phyloP scores from a whole-genome alignment of 2,888 invertebrate species.

The Poecilobothrus nobilitatus region DNA sequence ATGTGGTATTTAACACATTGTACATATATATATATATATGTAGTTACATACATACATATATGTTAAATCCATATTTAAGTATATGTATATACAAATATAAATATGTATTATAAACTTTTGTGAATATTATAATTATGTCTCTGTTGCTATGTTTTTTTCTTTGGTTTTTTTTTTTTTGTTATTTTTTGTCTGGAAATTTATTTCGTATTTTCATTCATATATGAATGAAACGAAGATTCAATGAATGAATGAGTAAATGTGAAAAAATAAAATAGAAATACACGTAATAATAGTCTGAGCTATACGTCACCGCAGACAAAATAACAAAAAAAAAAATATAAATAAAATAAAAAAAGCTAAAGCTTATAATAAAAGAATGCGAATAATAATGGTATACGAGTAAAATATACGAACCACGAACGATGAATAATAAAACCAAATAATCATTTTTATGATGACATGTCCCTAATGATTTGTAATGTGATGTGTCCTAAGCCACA shows the following conservation, averaged over 20 bases:
- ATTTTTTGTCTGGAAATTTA: neutral
- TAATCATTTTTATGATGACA: neutral
- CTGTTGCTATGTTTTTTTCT: neutral
- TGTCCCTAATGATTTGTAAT: neutral
- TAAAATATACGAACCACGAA: too few species aligned
- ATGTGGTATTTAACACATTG: too few species aligned
- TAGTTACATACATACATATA: too few species aligned
- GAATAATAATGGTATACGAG: neutral
- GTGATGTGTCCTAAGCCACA: neutral
- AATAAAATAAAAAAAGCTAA: too few species aligned
- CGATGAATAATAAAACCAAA: too few species aligned
- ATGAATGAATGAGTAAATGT: too few species aligned
- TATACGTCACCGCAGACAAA: constrained; percentile 1
- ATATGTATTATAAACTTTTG: neutral
- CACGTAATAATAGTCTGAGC: neutral
- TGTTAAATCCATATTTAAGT: neutral
- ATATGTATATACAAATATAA: neutral
- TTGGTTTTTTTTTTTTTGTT: neutral
- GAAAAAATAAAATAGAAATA: neutral
- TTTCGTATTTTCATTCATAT: neutral
- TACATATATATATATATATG: too few species aligned
- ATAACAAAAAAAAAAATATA: too few species aligned
- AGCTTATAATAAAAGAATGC: too few species aligned
- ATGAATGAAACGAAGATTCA: too few species aligned
- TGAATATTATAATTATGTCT: neutral